Evolutionary conservation across 1,140 invertebrate species (phyloP), one percentile per base, ranked within the genome.

Genomic region (Prorops nasuta): DNA sequence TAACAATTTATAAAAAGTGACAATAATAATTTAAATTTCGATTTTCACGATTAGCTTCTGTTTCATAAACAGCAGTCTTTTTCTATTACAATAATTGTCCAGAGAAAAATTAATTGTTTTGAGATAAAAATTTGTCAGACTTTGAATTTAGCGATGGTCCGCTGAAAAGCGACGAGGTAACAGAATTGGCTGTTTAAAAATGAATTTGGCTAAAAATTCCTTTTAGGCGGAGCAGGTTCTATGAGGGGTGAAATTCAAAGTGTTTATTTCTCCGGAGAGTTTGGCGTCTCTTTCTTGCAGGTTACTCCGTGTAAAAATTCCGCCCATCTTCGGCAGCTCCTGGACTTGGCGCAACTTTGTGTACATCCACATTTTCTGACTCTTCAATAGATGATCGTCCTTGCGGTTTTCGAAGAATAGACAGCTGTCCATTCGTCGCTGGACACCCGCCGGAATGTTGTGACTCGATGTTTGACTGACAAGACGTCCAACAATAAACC

Each of bases 381-480:
- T 15, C 14, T 35, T 15, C 34, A 35, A 10, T 35, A 35, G 14
- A 31, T 7, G 37, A 56, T 42, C 17, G 21, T 32, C 18, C 21
- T 36, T 37, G 28, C 31, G 32, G 24, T 51, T 41, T 39, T 19
- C 40, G 42, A 18, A 35, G 42, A 54, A 60, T 54, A 37, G 59
- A 57, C 54, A 60, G 58, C 58, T 60, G 59, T 60, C 54, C 28
- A 43, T 51, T 53, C 44, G 43, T 49, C 46, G 53, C 40, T 49
- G 57, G 45, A 49, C 58, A 47, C 51, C 58, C 55, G 56, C 47
- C 31, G 55, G 36, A 60, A 61, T 71, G 69, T 68, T 69, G 57
- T 67, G 67, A 69, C 60, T 64, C 32, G 51, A 47, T 53, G 54
- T 56, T 68, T 68, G 69, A 69, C 39, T 51, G 59, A 65, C 58